Evolutionary conservation across 2,888 invertebrate species (phyloP), one percentile per base, ranked within the genome.

Genomic region (Lottia gigantea): DNA sequence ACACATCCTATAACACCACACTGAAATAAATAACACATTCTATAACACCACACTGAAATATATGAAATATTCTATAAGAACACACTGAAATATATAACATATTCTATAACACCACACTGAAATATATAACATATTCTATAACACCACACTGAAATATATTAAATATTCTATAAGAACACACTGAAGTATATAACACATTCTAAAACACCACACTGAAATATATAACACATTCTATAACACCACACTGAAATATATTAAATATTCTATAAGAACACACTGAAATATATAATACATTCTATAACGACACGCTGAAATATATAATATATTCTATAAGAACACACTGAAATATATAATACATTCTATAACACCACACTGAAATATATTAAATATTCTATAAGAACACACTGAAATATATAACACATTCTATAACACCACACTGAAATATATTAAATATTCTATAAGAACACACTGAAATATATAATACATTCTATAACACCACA

Each of bases 111-210:
- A 40, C 40, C 40, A 40, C 40, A 40, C 40, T 40, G 40, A 40
- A 40, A 40, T n/a, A 31, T 31, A 31, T 31, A 31, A 3, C 98
- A 89, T 99, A 99, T 89, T 99, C 99, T 84, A 99, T 99, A 0
- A 99, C 99, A 69, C 99, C 99, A 89, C 97, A 97, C 95, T 91
- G 31, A 31, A 31, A 31, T 31, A 31, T 31, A 31, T 31, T n/a
- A 99, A 98, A 89, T 99, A 99, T 89, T 99, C 99, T 84, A 99
- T 99, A 0, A 99, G 99, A 69, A 99, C 99, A 89, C 97, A 64
- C 12, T 19, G 64, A 46, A 46, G 31, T n/a, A 66, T 16, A 46
- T 23, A 61, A 15, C 6, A 31, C 31, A n/a, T 31, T 6, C 6
- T 31, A 31, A 3, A 31, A 31, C 31, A 31, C 31, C 31, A 31